Base-by-base conservation (phyloP, 2,113 vertebrate species). In the western clawed frog (Xenopus tropicalis) region DNA sequence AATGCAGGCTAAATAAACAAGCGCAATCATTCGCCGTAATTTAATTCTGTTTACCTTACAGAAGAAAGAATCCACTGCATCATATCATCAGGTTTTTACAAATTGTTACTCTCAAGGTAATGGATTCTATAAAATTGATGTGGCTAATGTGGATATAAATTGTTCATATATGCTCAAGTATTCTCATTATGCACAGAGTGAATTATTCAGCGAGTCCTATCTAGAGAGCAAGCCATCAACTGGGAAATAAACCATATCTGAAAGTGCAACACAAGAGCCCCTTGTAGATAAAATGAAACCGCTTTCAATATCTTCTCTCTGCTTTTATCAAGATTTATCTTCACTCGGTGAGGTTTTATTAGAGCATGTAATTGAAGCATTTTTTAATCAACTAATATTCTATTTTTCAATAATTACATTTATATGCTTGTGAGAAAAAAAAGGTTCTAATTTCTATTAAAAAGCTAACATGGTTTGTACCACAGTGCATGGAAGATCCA, bases 101-200 rank as follows among this genome's bases (percentile, higher is more conserved):
- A 42, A 17, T 43, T 19, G 20, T 65, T 46, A 20, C 63, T 22
- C 16, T 65, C n/a, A 44, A 13, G 20, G n/a, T 44, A 65, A 65
- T 63, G 25, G 14, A 63, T 42, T 64, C 37, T 64, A 17, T 59
- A 14, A 59, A 59, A 59, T 23, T 22, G 20, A 59, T 64, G 37
- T 65, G 63, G 19, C 42, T 65, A 65, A 65, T 65, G 37, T 46
- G n/a, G 20, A 44, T 65, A 65, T 63, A 63, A 63, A 63, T 63
- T 63, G 61, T 63, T 37, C 17, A 9, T 54, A 7, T 59, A 23
- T 59, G 21, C 22, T 23, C 57, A 59, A 23, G 57, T 24, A 59
- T 59, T 59, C 57, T 59, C 22, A 59, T 59, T 59, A 59, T 23
- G 57, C 21, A 59, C 20, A 23, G 20, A 23, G 57, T 59, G 57